Evolutionary conservation across 2,888 invertebrate species (phyloP).

Genomic region (Cosmorhoe ocellata): DNA sequence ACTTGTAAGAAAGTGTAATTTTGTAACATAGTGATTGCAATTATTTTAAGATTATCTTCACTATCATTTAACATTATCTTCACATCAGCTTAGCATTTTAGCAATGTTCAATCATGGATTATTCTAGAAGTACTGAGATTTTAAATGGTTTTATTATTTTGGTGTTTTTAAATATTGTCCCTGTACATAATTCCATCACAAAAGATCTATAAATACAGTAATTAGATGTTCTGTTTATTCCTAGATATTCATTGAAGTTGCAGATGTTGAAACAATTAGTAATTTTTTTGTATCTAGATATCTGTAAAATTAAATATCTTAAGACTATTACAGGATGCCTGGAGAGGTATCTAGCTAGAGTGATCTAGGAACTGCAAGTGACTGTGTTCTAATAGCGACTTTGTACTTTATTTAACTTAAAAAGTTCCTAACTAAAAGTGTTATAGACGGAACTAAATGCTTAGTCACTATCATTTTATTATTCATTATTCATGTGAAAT

Average conservation of each 20-base stretch:
- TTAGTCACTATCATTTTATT: conserved; percentile 21
- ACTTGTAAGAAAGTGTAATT: conserved; percentile 1
- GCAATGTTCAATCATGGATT: conserved; percentile 12
- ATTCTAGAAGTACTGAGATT: conserved; percentile 11
- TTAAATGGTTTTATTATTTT: not conserved
- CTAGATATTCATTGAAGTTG: not conserved
- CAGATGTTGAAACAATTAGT: too few relatives aligned
- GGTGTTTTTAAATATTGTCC: conserved; percentile 1
- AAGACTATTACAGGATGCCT: too few relatives aligned
- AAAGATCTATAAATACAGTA: not conserved
- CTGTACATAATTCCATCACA: conserved; percentile 12
- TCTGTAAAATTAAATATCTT: too few relatives aligned
- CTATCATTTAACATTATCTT: not conserved
- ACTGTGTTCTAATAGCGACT: not conserved
- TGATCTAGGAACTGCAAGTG: conserved; percentile 6
- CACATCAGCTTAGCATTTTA: conserved; percentile 4
- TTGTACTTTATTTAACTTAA: not conserved
- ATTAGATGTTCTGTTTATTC: not conserved
- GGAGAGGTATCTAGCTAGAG: not conserved
- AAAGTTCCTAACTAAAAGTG: conserved; percentile 1
- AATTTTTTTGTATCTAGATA: too few relatives aligned
- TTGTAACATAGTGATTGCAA: not conserved
- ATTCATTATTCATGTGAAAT: conserved; percentile 33
- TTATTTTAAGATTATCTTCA: conserved; percentile 8
- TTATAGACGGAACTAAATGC: not conserved